phyloP scores from a whole-genome alignment of 2,888 invertebrate species.

The Macrosiphum euphorbiae region DNA sequence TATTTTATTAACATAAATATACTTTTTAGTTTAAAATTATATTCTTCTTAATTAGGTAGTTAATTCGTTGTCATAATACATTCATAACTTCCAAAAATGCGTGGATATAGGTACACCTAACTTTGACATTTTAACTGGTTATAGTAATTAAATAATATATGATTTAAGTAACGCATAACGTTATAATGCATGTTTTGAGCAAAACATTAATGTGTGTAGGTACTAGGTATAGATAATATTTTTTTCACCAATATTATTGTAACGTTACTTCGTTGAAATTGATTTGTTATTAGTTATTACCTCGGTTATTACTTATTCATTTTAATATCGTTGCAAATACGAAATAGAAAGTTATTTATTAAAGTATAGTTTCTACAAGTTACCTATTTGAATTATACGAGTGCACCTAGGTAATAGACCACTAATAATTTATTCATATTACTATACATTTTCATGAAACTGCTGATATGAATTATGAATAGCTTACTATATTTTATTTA shows the following conservation, averaged over 20 bases:
- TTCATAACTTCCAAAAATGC: background rate
- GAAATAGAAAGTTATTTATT: background rate
- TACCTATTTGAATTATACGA: background rate
- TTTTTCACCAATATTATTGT: background rate
- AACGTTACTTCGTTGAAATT: background rate
- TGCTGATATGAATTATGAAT: background rate
- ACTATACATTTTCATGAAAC: background rate
- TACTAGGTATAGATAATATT: background rate
- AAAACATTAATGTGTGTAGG: background rate
- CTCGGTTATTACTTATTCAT: background rate
- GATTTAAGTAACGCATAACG: background rate
- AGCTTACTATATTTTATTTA: background rate
- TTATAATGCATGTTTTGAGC: background rate
- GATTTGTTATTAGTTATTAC: background rate
- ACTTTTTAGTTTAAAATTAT: background rate
- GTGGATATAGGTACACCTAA: background rate
- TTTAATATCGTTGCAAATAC: background rate
- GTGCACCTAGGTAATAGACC: background rate
- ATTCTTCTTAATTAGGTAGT: background rate
- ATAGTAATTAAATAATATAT: background rate
- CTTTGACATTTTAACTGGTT: background rate
- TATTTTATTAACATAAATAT: background rate
- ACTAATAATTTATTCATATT: background rate
- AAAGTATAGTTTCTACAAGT: background rate
- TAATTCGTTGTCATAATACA: background rate